Evolutionary conservation across 2,797 vertebrate species (phyloP).

Genomic region (Gallirallus australis): DNA sequence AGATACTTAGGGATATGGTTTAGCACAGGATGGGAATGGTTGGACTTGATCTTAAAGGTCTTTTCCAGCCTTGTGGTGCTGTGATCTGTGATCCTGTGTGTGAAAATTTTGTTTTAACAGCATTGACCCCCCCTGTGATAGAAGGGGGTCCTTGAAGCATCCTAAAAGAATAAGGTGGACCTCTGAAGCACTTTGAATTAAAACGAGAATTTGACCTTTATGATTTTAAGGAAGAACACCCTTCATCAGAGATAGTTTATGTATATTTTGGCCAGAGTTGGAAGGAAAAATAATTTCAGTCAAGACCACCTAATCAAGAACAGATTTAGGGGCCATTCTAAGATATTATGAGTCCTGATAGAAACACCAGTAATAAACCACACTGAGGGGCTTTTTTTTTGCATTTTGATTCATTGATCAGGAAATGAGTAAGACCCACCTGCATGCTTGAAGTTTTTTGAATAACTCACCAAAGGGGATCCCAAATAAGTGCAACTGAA

Average conservation of each 20-base stretch:
- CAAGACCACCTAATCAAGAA: neutral
- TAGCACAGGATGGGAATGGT: no score
- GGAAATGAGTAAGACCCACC: neutral
- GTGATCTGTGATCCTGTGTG: no score
- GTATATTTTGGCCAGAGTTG: neutral
- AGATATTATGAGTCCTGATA: neutral
- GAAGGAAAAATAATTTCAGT: neutral
- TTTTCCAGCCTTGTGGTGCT: no score
- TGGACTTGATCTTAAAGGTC: no score
- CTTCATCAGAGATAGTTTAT: neutral
- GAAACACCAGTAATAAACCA: neutral
- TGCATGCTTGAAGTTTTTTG: neutral
- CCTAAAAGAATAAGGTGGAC: neutral
- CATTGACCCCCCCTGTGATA: neutral
- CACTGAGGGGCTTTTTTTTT: neutral
- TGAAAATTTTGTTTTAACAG: neutral
- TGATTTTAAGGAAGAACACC: neutral
- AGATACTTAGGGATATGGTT: no score
- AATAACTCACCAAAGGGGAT: neutral
- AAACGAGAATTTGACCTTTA: neutral
- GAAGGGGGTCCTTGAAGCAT: neutral
- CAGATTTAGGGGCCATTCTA: neutral
- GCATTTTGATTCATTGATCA: neutral
- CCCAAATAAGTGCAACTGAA: neutral
- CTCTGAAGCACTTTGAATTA: neutral